Conservation (phyloP, 2,113 vertebrate species). For the Pica pica region DNA sequence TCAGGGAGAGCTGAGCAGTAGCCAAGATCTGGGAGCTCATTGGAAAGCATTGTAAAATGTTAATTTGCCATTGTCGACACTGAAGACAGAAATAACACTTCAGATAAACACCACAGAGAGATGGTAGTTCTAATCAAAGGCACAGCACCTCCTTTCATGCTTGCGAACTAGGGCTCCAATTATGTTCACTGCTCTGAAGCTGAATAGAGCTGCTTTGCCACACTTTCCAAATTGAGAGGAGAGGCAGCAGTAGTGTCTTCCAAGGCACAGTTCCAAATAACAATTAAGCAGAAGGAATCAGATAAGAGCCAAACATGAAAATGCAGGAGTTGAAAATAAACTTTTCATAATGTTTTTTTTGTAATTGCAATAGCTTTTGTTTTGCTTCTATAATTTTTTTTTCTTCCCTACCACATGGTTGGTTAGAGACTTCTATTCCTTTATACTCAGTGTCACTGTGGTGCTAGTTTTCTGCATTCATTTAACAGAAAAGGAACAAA, state of each 20-base stretch:
- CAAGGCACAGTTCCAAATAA: constrained; percentile 47
- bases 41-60: constrained; percentile 52
- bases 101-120: constrained; percentile 54
- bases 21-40: constrained; percentile 41
- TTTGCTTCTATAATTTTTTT: neutral
- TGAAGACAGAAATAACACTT: constrained; percentile 62
- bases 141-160: constrained; percentile 53
- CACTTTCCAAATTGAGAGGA: constrained; percentile 53
- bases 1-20: constrained; percentile 30
- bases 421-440: neutral
- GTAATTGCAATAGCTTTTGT: constrained; percentile 40
- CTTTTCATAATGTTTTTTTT: constrained; percentile 44
- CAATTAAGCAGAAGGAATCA: constrained; percentile 57
- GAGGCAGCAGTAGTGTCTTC: constrained; percentile 32
- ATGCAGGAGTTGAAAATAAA: constrained; percentile 41
- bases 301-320: constrained; percentile 49
- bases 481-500: neutral
- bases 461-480: neutral
- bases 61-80: constrained; percentile 52
- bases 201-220: constrained; percentile 56
- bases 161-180: constrained; percentile 49
- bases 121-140: constrained; percentile 59
- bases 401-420: neutral
- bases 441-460: neutral
- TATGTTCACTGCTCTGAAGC: constrained; percentile 64